Conservation (phyloP, 2,888 invertebrate genomes). For the Seira ritae region DNA sequence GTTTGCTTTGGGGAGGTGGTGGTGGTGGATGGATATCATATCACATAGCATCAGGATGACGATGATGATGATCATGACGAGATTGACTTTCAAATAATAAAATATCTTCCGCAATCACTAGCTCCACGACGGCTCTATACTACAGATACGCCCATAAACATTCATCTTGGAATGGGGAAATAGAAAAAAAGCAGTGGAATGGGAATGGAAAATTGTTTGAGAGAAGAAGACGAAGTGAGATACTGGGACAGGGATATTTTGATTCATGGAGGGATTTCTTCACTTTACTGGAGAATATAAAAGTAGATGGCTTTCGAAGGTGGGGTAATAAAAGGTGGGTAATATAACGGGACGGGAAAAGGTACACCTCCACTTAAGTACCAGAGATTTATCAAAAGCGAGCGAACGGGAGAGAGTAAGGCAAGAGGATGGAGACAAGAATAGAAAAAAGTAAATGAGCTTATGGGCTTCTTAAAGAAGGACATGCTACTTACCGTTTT, state of each 20-base stretch:
- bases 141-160: not conserved
- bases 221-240: too few relatives aligned
- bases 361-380: not conserved
- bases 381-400: not conserved
- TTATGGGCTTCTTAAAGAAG: not conserved
- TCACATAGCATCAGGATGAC: not conserved
- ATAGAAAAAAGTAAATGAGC: not conserved
- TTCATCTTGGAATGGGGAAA: not conserved
- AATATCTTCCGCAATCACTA: not conserved
- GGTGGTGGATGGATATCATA: not conserved
- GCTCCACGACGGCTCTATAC: not conserved
- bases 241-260: too few relatives aligned
- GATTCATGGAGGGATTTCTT: too few relatives aligned
- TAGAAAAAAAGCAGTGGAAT: not conserved
- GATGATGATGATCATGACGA: not conserved
- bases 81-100: conserved; percentile 1
- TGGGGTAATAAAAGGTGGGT: not conserved
- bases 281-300: too few relatives aligned
- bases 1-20: not conserved
- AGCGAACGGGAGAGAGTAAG: too few relatives aligned
- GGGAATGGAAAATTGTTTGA: not conserved
- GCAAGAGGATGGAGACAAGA: not conserved
- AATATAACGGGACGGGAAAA: not conserved
- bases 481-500: conserved; percentile 78
- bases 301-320: not conserved